These are phyloP conservation scores for Coregonus suidteri DNA, from an alignment of 2,797 vertebrate genomes.

Conservation along the genomic window DNA sequence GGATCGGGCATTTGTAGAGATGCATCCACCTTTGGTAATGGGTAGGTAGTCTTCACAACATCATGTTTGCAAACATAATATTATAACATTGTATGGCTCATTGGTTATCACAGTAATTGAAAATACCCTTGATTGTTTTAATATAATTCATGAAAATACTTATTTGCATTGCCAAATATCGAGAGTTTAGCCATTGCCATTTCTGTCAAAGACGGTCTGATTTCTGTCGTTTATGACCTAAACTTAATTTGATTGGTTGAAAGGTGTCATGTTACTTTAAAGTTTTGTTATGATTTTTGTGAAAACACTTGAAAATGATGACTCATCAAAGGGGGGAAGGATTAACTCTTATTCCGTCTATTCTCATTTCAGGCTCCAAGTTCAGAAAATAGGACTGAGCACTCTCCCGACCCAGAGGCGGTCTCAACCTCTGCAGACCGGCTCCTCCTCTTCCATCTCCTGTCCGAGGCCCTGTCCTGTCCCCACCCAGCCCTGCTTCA, in stretches of 20 bases:
- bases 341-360: background rate
- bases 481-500: constrained; percentile 62
- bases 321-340: background rate
- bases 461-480: constrained; percentile 13
- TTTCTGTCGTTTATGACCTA: background rate
- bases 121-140: constrained; percentile 1
- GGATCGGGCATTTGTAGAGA: constrained; percentile 53
- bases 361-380: constrained; percentile 74
- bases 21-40: constrained; percentile 68
- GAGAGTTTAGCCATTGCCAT: background rate
- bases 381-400: constrained; percentile 64
- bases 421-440: constrained; percentile 65
- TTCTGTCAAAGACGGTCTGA: background rate
- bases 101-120: background rate
- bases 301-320: background rate
- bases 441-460: constrained; percentile 53
- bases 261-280: background rate
- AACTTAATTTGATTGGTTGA: background rate
- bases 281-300: background rate
- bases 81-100: background rate
- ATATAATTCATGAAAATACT: background rate
- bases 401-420: constrained; percentile 59
- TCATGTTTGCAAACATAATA: background rate
- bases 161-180: background rate
- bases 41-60: constrained; percentile 70